A percentile compares a stretch with the other conserved stretches of the same genome.
Conservation (phyloP, 1,140 invertebrate species). For the Galleria mellonella region DNA sequence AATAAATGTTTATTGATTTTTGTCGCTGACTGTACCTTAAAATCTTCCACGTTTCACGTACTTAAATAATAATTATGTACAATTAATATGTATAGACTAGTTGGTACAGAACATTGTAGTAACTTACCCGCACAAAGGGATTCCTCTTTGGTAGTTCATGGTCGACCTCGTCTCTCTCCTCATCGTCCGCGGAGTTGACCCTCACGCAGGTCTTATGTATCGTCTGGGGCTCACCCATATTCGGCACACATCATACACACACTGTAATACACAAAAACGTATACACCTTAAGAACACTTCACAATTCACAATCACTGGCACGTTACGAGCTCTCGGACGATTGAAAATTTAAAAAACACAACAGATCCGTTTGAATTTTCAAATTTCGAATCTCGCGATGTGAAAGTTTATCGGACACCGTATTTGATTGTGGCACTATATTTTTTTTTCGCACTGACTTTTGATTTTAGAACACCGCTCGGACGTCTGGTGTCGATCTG, state of each 20-base stretch:
- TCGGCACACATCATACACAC: slow-evolving; percentile 49
- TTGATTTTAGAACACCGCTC: too few relatives aligned
- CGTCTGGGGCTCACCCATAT: slow-evolving; percentile 45
- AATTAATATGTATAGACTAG: too few relatives aligned
- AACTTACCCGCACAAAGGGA: slow-evolving; percentile 62
- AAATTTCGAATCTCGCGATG: too few relatives aligned
- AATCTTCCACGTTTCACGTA: too few relatives aligned
- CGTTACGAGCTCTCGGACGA: background rate
- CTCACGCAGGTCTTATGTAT: slow-evolving; percentile 62
- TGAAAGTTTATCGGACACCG: too few relatives aligned
- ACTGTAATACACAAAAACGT: slow-evolving; percentile 3
- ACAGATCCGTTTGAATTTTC: background rate
- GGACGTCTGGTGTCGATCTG: background rate
- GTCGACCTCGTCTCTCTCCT: slow-evolving; percentile 55
- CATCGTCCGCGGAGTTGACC: slow-evolving; percentile 58
- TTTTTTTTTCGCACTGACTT: background rate
- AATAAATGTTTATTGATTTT: too few relatives aligned
- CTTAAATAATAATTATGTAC: too few relatives aligned
- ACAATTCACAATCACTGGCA: too few relatives aligned
- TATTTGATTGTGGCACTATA: background rate
- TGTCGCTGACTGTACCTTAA: too few relatives aligned
- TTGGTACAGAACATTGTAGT: too few relatives aligned
- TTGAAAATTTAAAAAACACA: background rate
- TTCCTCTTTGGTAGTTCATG: slow-evolving; percentile 61
- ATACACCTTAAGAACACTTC: slow-evolving; percentile 1